Conservation (phyloP, 23 tunicate genomes). For the Clavelina lepadiformis region DNA sequence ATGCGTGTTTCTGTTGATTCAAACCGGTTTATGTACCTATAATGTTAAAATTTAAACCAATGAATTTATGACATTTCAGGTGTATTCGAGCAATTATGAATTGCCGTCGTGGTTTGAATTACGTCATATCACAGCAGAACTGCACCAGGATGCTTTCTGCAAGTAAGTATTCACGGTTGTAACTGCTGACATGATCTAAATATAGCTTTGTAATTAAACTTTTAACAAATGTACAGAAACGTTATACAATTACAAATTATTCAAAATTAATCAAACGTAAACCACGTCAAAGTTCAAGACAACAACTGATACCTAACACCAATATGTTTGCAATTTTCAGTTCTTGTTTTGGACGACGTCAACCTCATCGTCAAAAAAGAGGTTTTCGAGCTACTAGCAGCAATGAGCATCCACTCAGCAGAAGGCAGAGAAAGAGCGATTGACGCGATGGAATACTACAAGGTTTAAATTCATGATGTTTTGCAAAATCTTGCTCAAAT, state of each 20-base stretch:
- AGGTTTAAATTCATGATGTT: too few relatives aligned
- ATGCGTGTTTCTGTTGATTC: too few relatives aligned
- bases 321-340: constrained; percentile 27
- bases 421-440: constrained; percentile 49
- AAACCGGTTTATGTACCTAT: too few relatives aligned
- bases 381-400: constrained; percentile 84
- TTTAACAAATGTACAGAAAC: background rate
- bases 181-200: too few relatives aligned
- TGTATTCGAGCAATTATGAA: constrained; percentile 82
- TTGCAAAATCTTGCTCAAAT: too few relatives aligned
- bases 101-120: constrained; percentile 56
- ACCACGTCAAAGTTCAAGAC: background rate
- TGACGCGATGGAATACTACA: constrained; percentile 73
- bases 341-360: too few relatives aligned
- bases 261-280: too few relatives aligned
- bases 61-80: too few relatives aligned
- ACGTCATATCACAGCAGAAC: constrained; percentile 45
- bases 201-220: background rate
- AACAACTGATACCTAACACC: background rate
- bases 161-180: background rate
- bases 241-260: too few relatives aligned
- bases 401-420: constrained; percentile 58
- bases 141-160: constrained; percentile 54
- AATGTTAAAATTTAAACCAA: too few relatives aligned
- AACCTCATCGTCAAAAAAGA: constrained; percentile 78